Evolutionary conservation across 2,113 vertebrate genomes (phyloP), one percentile per base, ranked within the genome.

Genomic region (Trogon melanurus): DNA sequence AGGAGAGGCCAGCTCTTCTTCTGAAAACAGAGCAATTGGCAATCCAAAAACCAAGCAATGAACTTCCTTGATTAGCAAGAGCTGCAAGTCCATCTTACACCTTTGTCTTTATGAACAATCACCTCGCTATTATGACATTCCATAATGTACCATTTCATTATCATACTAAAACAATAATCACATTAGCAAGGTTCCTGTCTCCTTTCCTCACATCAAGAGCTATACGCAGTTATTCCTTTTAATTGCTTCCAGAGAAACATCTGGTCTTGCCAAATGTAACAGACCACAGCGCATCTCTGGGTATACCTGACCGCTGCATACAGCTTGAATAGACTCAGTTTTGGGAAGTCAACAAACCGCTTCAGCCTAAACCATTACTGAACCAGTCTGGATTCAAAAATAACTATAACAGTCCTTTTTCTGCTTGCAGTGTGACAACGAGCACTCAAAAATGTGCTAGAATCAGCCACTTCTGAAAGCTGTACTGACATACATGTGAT

Each of bases 231-330:
- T 85, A 94, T 29, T 78, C 18, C 58, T 95, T 94, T 92, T 93
- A 97, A 96, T 88, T 94, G 75, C 88, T 95, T 96, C 91, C 96
- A 97, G 88, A 96, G 50, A 75, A 91, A 90, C 19, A 73, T 83
- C 91, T 94, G 94, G 82, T 83, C 58, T 50, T 80, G 67, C 50
- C 83, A 85, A 88, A 16, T 76, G 36, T 36, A 95, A 79, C 21
- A 76, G 85, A 89, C 17, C 23, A 32, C 0, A 75, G 84, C 47
- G n/a, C 54, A 82, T 91, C 70, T 72, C 73, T 89, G 62, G 12
- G 19, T 29, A 25, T 85, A 95, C 36, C 84, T 85, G 94, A 91
- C 19, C 25, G 48, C 53, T 56, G n/a, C 57, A 61, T 4, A 30
- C 16, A 67, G 80, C n/a, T 74, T 61, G 45, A 76, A 82, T 3